phyloP scores from a whole-genome alignment of 1,140 invertebrate genomes.

The Drosophila novamexicana region DNA sequence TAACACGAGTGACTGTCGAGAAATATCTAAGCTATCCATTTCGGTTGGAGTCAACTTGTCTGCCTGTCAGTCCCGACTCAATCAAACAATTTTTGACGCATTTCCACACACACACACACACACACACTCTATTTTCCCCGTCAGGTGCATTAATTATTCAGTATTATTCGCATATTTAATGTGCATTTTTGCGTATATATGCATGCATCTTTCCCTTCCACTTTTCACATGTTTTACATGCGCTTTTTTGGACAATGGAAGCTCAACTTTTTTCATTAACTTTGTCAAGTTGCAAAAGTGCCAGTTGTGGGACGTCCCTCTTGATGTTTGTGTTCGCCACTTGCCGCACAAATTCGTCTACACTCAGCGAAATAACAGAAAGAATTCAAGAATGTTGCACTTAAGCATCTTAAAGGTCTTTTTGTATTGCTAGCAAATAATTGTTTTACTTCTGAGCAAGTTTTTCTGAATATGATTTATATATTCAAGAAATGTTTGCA shows the following conservation, averaged over 20 bases:
- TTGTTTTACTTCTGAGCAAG: no score
- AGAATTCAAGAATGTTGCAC: no score
- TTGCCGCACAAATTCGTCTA: not conserved
- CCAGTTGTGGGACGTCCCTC: not conserved
- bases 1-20: no score
- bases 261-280: conserved; percentile 32
- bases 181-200: conserved; percentile 11
- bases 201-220: not conserved
- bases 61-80: conserved; percentile 34
- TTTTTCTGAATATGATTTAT: no score
- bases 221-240: not conserved
- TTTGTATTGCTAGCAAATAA: no score
- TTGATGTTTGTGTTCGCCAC: no score
- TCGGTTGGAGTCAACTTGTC: conserved; percentile 12
- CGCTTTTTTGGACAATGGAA: not conserved
- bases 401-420: no score
- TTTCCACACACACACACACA: conserved; percentile 36
- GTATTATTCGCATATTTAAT: conserved; percentile 53
- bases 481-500: no score
- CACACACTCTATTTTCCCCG: not conserved
- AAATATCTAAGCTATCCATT: no score
- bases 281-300: conserved; percentile 17
- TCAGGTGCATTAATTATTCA: conserved; percentile 64
- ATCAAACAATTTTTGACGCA: conserved; percentile 61
- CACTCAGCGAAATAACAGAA: not conserved